Conservation (phyloP, 2,113 vertebrate genomes). For the Ellobius talpinus region DNA sequence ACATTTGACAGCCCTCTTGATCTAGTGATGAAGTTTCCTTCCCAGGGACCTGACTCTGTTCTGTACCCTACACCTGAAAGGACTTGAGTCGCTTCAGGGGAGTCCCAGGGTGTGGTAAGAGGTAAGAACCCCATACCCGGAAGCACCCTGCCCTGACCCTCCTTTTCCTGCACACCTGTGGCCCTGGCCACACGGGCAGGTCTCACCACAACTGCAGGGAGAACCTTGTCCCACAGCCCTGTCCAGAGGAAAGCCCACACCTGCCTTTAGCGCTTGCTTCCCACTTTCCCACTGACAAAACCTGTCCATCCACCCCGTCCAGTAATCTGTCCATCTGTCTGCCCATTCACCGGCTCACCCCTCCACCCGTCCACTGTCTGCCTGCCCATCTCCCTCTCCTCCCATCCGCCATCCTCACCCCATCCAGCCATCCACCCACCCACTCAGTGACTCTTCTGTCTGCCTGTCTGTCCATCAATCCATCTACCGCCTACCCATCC, state of each 20-base stretch:
- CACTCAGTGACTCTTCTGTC: not conserved
- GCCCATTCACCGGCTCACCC: not conserved
- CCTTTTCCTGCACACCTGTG: not conserved
- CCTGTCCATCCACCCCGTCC: not conserved
- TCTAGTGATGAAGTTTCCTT: not conserved
- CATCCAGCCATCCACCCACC: not conserved
- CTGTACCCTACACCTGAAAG: not conserved
- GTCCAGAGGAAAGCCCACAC: too few relatives aligned
- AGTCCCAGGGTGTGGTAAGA: conserved; percentile 18
- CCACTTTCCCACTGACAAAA: not conserved
- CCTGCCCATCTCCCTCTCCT: too few relatives aligned
- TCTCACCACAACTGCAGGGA: not conserved
- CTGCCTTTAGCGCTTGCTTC: not conserved
- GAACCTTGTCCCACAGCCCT: not conserved
- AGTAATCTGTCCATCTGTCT: too few relatives aligned
- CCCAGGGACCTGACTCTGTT: not conserved
- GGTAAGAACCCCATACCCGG: conserved; percentile 49
- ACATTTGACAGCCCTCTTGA: too few relatives aligned
- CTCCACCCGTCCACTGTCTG: too few relatives aligned
- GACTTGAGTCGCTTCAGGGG: not conserved
- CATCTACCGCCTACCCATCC: not conserved
- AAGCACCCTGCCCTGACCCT: conserved; percentile 32
- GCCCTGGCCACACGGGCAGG: not conserved
- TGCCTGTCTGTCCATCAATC: not conserved
- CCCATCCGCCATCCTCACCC: too few relatives aligned